Percentiles rank a stretch among this genome's conserved stretches.
Evolutionary conservation across 2,113 vertebrate genomes (phyloP).

Genomic region (Leucosticte australis): DNA sequence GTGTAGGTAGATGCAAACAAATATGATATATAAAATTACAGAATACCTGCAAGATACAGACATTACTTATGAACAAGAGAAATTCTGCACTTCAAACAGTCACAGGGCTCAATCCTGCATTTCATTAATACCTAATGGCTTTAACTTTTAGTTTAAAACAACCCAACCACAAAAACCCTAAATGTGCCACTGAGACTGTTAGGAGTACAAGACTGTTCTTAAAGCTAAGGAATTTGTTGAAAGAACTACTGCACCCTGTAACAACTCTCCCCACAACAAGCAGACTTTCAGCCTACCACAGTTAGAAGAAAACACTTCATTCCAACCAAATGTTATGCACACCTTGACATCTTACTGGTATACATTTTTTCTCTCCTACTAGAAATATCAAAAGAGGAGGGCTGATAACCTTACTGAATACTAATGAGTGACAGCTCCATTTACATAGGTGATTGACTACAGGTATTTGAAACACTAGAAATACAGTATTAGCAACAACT

Average conservation of each 20-base stretch:
- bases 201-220: not conserved
- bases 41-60: not conserved
- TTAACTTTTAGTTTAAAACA: not conserved
- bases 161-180: not conserved
- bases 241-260: not conserved
- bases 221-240: not conserved
- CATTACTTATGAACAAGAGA: not conserved
- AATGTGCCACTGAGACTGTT: not conserved
- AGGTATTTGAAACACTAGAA: not conserved
- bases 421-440: not conserved
- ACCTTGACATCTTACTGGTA: not conserved
- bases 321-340: not conserved
- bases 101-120: not conserved
- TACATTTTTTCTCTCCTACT: not conserved
- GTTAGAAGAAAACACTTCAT: not conserved
- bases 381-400: not conserved
- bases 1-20: not conserved
- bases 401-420: not conserved
- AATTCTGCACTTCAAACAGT: not conserved
- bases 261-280: not conserved
- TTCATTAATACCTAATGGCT: not conserved
- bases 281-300: not conserved
- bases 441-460: not conserved
- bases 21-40: not conserved
- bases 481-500: not conserved